Conservation (phyloP, 2,113 vertebrate species). For the Conger conger region DNA sequence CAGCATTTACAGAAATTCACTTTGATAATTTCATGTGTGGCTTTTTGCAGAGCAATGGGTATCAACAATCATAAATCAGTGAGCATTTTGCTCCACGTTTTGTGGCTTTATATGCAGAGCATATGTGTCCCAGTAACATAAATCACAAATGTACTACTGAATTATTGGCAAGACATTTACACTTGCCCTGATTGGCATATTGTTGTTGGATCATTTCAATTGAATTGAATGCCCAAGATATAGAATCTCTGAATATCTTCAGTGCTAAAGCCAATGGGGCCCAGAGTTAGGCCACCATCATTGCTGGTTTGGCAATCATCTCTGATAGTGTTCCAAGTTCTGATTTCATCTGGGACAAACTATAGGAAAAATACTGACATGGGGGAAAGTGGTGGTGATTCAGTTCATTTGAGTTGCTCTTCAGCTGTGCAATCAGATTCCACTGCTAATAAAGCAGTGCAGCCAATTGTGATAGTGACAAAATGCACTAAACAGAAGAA, state of each 20-base stretch:
- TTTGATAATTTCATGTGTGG: not conserved
- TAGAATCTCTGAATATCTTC: not conserved
- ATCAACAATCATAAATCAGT: not conserved
- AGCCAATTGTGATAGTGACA: not conserved
- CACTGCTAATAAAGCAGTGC: not conserved
- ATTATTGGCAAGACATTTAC: not conserved
- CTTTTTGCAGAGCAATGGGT: not conserved
- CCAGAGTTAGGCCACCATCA: not conserved
- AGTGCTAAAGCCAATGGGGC: not conserved
- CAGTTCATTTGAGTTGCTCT: not conserved
- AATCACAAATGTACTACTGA: not conserved
- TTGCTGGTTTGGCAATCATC: not conserved
- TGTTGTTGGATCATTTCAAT: not conserved
- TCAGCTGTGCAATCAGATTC: not conserved
- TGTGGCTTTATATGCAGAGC: not conserved
- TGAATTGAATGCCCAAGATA: not conserved
- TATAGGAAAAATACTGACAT: not conserved
- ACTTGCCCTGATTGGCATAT: not conserved
- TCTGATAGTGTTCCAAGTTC: not conserved
- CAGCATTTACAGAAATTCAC: not conserved
- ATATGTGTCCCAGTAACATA: not conserved
- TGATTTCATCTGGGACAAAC: constrained; percentile 5
- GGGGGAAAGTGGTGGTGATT: not conserved
- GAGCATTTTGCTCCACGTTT: not conserved
- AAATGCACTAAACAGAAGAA: not conserved